phyloP scores from a whole-genome alignment of 2,797 vertebrate genomes.

The Acanthopagrus latus region DNA sequence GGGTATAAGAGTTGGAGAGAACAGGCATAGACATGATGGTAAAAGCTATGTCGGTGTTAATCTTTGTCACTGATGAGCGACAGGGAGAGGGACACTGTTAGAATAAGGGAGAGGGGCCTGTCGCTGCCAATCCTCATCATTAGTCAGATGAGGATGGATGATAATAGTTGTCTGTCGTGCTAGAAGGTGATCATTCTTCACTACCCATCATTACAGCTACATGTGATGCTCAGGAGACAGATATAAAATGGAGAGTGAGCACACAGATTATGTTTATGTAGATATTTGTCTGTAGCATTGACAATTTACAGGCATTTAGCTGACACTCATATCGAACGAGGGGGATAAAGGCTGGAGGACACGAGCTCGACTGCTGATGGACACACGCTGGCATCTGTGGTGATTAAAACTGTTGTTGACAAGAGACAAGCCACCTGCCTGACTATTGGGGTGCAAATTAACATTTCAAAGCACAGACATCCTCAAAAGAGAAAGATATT shows the following conservation, averaged over 20 bases:
- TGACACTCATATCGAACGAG: background rate
- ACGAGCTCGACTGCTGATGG: slow-evolving; percentile 51
- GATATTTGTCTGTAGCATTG: slow-evolving; percentile 24
- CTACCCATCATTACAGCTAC: slow-evolving; percentile 17
- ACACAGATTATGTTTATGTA: slow-evolving; percentile 5
- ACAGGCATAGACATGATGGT: background rate
- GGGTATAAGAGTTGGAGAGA: background rate
- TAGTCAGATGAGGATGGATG: slow-evolving; percentile 30
- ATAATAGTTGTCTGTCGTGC: slow-evolving; percentile 25
- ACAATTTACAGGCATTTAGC: slow-evolving; percentile 38
- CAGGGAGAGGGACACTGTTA: slow-evolving; percentile 9
- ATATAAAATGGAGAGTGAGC: slow-evolving; percentile 27
- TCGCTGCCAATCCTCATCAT: slow-evolving; percentile 36
- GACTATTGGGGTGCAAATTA: slow-evolving; percentile 48
- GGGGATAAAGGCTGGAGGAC: slow-evolving; percentile 43
- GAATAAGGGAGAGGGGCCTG: slow-evolving; percentile 23
- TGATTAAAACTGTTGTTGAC: slow-evolving; percentile 57
- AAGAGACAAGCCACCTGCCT: slow-evolving; percentile 46
- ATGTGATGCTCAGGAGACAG: slow-evolving; percentile 21
- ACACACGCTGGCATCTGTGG: slow-evolving; percentile 29
- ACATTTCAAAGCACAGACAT: slow-evolving; percentile 44
- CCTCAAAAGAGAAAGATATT: slow-evolving; percentile 37
- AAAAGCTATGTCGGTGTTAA: slow-evolving; percentile 21
- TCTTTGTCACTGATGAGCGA: slow-evolving; percentile 29
- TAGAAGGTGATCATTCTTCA: slow-evolving; percentile 32